Conservation (phyloP, 2,113 vertebrate species). For the Brevimyrus niger region DNA sequence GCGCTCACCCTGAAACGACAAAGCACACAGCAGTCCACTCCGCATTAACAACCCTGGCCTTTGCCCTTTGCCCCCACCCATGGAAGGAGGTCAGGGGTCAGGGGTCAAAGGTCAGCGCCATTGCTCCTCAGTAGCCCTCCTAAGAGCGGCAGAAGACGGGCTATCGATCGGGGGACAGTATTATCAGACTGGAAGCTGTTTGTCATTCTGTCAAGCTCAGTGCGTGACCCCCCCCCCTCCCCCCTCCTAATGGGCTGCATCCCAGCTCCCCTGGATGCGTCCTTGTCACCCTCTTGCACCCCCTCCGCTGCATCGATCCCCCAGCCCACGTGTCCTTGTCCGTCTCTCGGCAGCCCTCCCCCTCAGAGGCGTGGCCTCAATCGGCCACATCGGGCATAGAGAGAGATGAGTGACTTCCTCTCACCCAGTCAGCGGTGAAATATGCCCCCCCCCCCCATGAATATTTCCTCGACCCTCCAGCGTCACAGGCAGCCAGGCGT, state of each 20-base stretch:
- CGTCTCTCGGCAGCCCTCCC: conserved; percentile 20
- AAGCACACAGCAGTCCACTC: conserved; percentile 4
- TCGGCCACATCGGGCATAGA: background rate
- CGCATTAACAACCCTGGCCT: conserved; percentile 20
- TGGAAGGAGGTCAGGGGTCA: background rate
- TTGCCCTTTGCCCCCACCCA: conserved; percentile 11
- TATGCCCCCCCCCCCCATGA: conserved; percentile 41
- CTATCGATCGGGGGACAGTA: conserved; percentile 65
- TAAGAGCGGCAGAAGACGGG: conserved; percentile 48
- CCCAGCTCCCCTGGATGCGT: conserved; percentile 8
- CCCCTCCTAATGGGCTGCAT: conserved; percentile 57
- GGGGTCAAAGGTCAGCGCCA: conserved; percentile 48
- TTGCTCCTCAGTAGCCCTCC: conserved; percentile 42
- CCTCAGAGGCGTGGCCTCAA: background rate
- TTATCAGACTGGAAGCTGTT: conserved; percentile 64
- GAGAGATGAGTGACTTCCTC: conserved; percentile 17
- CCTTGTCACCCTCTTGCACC: conserved; percentile 2
- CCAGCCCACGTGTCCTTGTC: conserved; percentile 42
- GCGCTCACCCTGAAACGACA: conserved; percentile 16
- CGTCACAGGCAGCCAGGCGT: conserved; percentile 35
- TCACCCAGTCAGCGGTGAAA: conserved; percentile 44
- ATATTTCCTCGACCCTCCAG: conserved; percentile 31
- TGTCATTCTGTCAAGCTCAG: conserved; percentile 57
- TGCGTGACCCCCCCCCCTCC: conserved; percentile 45
- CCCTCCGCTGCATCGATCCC: conserved; percentile 35